These are phyloP conservation scores for Thaumatotibia leucotreta DNA, from an alignment of 1,140 invertebrate species.

Conservation along the genomic window DNA sequence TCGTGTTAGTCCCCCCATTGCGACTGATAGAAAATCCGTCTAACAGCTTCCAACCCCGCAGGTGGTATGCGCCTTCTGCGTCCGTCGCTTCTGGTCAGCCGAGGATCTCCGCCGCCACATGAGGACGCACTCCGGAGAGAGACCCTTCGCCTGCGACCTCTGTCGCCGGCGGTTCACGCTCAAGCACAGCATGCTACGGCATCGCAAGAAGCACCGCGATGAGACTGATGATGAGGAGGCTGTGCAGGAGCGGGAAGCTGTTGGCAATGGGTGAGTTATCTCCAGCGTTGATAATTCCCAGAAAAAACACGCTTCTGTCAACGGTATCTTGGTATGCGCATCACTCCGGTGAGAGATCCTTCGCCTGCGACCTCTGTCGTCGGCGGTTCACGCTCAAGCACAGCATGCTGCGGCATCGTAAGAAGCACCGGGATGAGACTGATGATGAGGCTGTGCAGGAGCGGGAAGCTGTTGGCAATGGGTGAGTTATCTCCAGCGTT, in stretches of 20 bases:
- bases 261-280: conserved; percentile 52
- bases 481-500: conserved; percentile 48
- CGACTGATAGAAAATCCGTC: too few species aligned
- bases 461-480: conserved; percentile 40
- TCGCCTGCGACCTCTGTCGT: conserved; percentile 88
- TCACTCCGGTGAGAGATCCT: conserved; percentile 90
- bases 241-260: conserved; percentile 37
- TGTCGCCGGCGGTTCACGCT: conserved; percentile 90
- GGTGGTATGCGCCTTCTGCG: conserved; percentile 94
- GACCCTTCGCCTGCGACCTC: conserved; percentile 88
- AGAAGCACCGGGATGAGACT: conserved; percentile 83
- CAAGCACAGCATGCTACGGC: conserved; percentile 95
- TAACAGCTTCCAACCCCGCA: conserved; percentile 39
- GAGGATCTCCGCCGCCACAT: conserved; percentile 95
- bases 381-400: conserved; percentile 94
- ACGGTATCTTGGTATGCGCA: too few species aligned
- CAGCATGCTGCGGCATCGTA: conserved; percentile 93
- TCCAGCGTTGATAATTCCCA: too few species aligned
- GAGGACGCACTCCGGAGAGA: conserved; percentile 91
- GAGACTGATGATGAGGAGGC: conserved; percentile 76
- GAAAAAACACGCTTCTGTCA: too few species aligned
- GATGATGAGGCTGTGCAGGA: conserved; percentile 72
- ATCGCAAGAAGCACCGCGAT: conserved; percentile 88
- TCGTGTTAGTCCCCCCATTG: too few species aligned
- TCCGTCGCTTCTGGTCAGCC: conserved; percentile 94